Percentiles rank a stretch among this genome's conserved stretches.
phyloP scores from a whole-genome alignment of 2,797 vertebrate species.

The Ptychobarbus kaznakovi region DNA sequence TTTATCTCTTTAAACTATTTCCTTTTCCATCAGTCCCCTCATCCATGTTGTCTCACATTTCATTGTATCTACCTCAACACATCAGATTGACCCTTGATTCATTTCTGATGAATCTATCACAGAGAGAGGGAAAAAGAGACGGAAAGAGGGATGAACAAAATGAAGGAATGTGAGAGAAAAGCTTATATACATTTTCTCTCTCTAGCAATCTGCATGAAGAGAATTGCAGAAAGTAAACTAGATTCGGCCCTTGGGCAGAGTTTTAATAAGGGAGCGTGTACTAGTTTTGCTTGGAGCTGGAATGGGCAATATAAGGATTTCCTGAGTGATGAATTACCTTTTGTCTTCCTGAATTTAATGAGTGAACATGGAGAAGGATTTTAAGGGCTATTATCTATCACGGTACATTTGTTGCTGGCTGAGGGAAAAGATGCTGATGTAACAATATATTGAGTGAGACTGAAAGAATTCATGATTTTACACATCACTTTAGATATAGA shows the following conservation, averaged over 20 bases:
- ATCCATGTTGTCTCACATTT: constrained; percentile 55
- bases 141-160: neutral
- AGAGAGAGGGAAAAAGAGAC: neutral
- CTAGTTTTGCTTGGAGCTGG: constrained; percentile 56
- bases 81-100: constrained; percentile 42
- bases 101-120: constrained; percentile 37
- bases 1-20: constrained; percentile 36
- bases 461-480: constrained; percentile 18
- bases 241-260: constrained; percentile 56
- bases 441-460: constrained; percentile 14
- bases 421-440: constrained; percentile 18
- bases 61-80: constrained; percentile 44
- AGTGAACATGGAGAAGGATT: constrained; percentile 53
- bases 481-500: neutral
- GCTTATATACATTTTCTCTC: constrained; percentile 44
- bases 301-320: constrained; percentile 59
- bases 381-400: constrained; percentile 53
- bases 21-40: constrained; percentile 54
- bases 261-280: constrained; percentile 63
- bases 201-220: constrained; percentile 48
- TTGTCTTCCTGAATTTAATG: constrained; percentile 59
- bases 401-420: constrained; percentile 46
- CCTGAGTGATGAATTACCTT: constrained; percentile 64
- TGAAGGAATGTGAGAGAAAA: constrained; percentile 4
- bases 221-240: constrained; percentile 58